Conservation (phyloP, 2,113 vertebrate species). For the Himantopus leucocephalus region DNA sequence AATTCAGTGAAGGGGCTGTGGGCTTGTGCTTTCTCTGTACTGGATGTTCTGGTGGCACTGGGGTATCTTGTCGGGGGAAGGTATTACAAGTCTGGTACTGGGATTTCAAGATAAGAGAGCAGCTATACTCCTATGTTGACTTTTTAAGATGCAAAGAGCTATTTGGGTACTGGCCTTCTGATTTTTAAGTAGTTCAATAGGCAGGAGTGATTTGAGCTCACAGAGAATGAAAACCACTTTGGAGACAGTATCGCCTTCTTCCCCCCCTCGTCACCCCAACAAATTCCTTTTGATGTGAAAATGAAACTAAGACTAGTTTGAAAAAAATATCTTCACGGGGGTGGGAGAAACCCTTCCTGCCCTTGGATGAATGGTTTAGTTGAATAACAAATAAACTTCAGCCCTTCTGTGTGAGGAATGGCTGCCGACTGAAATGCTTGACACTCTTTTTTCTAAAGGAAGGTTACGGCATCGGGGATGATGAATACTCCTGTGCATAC, state of each 20-base stretch:
- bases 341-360: neutral
- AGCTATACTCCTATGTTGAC: neutral
- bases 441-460: constrained; percentile 76
- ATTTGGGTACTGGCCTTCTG: neutral
- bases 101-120: neutral
- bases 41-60: neutral
- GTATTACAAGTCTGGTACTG: neutral
- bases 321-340: rapidly evolving
- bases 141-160: neutral
- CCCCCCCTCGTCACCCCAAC: neutral
- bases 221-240: neutral
- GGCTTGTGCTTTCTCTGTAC: neutral
- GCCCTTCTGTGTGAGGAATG: neutral
- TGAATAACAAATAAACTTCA: neutral
- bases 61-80: neutral
- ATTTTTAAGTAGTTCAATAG: neutral
- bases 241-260: neutral
- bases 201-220: neutral
- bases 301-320: neutral
- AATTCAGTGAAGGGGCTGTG: neutral
- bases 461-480: constrained; percentile 97
- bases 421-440: neutral
- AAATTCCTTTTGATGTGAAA: neutral
- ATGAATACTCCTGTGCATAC: constrained; percentile 96
- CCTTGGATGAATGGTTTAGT: neutral